Evolutionary conservation across 2,888 invertebrate species (phyloP).

Genomic region (Habroteleia sp.): DNA sequence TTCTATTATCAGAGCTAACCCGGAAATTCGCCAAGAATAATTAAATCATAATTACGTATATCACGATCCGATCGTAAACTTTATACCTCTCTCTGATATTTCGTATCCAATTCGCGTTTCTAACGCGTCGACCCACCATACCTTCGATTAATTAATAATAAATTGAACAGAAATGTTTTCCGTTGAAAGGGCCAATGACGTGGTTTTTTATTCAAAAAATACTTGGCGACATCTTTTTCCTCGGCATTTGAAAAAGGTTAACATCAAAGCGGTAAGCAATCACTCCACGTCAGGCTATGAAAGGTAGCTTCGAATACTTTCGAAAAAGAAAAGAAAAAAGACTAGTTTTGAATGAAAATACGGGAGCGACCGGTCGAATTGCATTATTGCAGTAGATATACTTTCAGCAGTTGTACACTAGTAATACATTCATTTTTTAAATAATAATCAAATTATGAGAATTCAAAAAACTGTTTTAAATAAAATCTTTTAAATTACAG

Average conservation of each 20-base stretch:
- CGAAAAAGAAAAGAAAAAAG: constrained; percentile 19
- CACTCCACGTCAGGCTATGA: constrained; percentile 44
- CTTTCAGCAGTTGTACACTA: constrained; percentile 53
- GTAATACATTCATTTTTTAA: constrained; percentile 48
- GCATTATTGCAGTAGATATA: constrained; percentile 32
- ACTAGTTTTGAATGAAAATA: constrained; percentile 45
- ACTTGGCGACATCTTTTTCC: constrained; percentile 35
- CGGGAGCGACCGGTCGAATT: constrained; percentile 20
- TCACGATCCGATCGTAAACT: constrained; percentile 34
- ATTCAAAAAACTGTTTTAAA: constrained; percentile 44
- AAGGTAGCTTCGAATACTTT: constrained; percentile 44
- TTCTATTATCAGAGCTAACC: neutral
- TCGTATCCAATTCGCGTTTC: constrained; percentile 25
- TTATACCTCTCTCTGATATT: constrained; percentile 24
- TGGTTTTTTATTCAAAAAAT: constrained; percentile 18
- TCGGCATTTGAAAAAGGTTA: constrained; percentile 25
- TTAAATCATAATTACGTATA: constrained; percentile 32
- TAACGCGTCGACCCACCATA: constrained; percentile 22
- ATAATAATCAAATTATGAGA: constrained; percentile 40
- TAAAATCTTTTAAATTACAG: constrained; percentile 41
- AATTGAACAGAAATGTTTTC: constrained; percentile 31
- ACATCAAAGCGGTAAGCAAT: constrained; percentile 46
- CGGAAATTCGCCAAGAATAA: constrained; percentile 13
- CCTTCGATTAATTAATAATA: constrained; percentile 40
- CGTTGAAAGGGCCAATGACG: constrained; percentile 7